These are phyloP conservation scores for Onychostruthus taczanowskii DNA, from an alignment of 2,113 vertebrate species.

Conservation along the genomic window DNA sequence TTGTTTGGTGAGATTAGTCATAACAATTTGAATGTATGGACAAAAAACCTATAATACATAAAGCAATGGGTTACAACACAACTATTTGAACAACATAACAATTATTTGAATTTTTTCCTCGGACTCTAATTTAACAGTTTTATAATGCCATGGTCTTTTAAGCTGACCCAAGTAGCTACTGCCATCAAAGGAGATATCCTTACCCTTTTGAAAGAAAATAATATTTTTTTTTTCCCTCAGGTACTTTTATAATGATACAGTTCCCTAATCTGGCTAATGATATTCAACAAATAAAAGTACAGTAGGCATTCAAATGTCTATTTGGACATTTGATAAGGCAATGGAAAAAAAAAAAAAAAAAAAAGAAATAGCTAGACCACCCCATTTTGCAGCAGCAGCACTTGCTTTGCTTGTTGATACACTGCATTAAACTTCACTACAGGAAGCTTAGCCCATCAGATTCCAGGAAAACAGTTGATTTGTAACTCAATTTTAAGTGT, in stretches of 20 bases:
- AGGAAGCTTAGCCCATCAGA: background rate
- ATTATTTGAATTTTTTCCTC: background rate
- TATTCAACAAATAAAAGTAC: background rate
- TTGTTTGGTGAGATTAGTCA: background rate
- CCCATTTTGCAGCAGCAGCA: background rate
- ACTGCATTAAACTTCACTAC: background rate
- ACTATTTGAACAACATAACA: background rate
- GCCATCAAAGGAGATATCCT: background rate
- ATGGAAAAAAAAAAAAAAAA: background rate
- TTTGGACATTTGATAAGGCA: background rate
- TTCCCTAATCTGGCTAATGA: background rate
- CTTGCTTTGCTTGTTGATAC: background rate
- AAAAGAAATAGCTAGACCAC: background rate
- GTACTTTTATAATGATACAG: background rate
- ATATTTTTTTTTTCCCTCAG: rapidly evolving
- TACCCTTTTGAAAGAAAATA: background rate
- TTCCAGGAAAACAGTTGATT: background rate
- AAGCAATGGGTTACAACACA: background rate
- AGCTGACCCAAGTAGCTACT: background rate
- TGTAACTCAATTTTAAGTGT: background rate
- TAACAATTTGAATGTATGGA: background rate
- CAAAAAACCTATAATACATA: background rate
- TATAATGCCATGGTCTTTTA: background rate
- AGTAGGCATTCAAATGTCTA: background rate
- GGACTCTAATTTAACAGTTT: background rate